Conservation (phyloP, 2,113 vertebrate genomes). For the Protobothrops mucrosquamatus region DNA sequence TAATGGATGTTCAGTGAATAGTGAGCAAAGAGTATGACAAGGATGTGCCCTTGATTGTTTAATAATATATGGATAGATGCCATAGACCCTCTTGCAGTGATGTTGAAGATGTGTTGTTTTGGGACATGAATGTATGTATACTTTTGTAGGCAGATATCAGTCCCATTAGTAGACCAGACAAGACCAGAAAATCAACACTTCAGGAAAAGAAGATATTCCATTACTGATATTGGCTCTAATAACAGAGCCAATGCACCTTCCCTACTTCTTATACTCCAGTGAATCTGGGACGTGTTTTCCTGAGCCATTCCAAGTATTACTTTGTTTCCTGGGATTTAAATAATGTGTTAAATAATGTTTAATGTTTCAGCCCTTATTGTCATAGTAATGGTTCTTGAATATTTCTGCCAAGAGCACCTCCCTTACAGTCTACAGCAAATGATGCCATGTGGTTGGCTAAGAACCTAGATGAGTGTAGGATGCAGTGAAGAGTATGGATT, state of each 20-base stretch:
- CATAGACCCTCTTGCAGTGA: background rate
- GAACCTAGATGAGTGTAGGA: background rate
- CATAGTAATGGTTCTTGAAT: background rate
- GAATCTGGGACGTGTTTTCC: background rate
- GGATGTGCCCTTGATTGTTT: background rate
- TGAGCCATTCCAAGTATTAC: background rate
- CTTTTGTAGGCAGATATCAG: background rate
- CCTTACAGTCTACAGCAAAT: background rate
- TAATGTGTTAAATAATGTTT: background rate
- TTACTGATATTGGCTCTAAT: background rate
- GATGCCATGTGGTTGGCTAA: background rate
- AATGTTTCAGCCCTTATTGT: background rate
- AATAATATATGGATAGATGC: background rate
- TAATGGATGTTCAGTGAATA: background rate
- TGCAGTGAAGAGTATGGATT: background rate
- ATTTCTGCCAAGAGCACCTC: background rate
- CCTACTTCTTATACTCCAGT: background rate
- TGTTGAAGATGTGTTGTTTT: background rate
- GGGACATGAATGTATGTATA: background rate
- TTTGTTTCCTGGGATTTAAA: background rate
- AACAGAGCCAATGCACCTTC: background rate
- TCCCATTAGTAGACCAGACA: background rate
- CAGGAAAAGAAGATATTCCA: background rate
- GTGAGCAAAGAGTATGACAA: background rate
- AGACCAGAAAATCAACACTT: background rate